Evolutionary conservation across 2,113 vertebrate genomes (phyloP).

Genomic region (Chascanopsetta lugubris): DNA sequence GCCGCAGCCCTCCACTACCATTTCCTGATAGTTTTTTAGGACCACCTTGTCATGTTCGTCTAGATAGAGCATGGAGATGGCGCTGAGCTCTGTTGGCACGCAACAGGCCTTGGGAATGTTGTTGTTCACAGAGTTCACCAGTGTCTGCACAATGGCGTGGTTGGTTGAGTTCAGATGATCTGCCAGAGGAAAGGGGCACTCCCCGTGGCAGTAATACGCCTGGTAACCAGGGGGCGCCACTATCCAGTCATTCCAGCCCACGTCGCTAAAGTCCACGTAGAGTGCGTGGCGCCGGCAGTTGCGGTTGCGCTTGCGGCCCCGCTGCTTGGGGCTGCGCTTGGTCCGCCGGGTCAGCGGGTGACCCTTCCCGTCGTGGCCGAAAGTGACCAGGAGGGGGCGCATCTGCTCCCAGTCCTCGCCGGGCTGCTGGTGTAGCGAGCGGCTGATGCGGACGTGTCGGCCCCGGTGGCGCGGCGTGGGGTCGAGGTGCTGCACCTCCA

Average conservation of each 20-base stretch:
- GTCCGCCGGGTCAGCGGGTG: slow-evolving; percentile 88
- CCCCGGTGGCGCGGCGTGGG: slow-evolving; percentile 84
- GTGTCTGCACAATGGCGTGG: slow-evolving; percentile 97
- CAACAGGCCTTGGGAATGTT: slow-evolving; percentile 98
- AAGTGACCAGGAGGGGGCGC: slow-evolving; percentile 95
- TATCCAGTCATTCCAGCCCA: slow-evolving; percentile 99
- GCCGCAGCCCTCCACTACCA: slow-evolving; percentile 98
- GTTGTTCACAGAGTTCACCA: slow-evolving; percentile 98
- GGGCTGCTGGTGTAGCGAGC: slow-evolving; percentile 88
- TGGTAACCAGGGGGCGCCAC: slow-evolving; percentile 97
- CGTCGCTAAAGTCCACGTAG: slow-evolving; percentile 98
- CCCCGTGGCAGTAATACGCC: slow-evolving; percentile 97
- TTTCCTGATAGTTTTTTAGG: slow-evolving; percentile 99
- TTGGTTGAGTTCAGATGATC: slow-evolving; percentile 99
- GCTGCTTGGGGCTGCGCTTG: slow-evolving; percentile 90
- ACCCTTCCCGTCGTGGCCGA: slow-evolving; percentile 94
- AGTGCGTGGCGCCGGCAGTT: slow-evolving; percentile 94
- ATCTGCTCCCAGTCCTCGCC: slow-evolving; percentile 92
- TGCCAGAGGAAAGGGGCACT: slow-evolving; percentile 96
- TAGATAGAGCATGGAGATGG: slow-evolving; percentile 99
- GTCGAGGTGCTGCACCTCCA: slow-evolving; percentile 92
- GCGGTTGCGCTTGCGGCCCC: slow-evolving; percentile 91
- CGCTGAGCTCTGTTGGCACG: slow-evolving; percentile 97
- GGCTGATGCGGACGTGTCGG: slow-evolving; percentile 93
- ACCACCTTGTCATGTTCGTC: slow-evolving; percentile 99